These are phyloP conservation scores for Gavialis gangeticus DNA, from an alignment of 2,113 vertebrate genomes.

Conservation along the genomic window DNA sequence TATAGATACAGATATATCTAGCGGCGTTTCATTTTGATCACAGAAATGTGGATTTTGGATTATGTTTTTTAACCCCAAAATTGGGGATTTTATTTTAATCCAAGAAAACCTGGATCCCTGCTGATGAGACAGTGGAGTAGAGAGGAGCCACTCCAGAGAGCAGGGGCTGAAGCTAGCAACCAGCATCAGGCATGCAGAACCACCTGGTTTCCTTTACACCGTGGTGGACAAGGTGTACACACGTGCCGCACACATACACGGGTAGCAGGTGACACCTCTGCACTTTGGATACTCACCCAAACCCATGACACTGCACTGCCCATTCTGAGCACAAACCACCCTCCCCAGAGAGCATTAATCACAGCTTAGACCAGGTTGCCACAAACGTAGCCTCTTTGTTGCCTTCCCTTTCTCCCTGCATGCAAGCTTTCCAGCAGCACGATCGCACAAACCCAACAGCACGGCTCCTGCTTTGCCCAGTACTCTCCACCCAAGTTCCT, in stretches of 20 bases:
- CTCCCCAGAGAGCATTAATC: not conserved
- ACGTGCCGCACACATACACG: accelerated
- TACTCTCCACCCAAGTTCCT: not conserved
- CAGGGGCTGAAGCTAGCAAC: too few species aligned
- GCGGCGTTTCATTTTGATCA: too few species aligned
- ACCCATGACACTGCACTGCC: not conserved
- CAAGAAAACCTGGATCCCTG: too few species aligned
- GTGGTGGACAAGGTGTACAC: too few species aligned
- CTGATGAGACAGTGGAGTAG: too few species aligned
- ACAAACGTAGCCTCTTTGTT: not conserved
- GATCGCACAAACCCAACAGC: not conserved
- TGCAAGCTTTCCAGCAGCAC: not conserved
- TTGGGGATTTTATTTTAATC: too few species aligned
- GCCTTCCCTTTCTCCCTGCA: not conserved
- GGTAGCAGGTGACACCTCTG: too few species aligned
- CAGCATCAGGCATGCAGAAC: too few species aligned
- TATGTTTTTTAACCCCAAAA: too few species aligned
- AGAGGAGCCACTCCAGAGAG: too few species aligned
- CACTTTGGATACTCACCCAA: not conserved
- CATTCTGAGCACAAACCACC: not conserved
- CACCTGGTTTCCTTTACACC: not conserved
- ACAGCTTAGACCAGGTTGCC: accelerated
- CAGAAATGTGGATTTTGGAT: too few species aligned
- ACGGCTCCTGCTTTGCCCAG: not conserved
- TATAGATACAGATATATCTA: too few species aligned